Evolutionary conservation across 1,140 invertebrate species (phyloP), one percentile per base, ranked within the genome.

Genomic region (Drosophila takahashii): DNA sequence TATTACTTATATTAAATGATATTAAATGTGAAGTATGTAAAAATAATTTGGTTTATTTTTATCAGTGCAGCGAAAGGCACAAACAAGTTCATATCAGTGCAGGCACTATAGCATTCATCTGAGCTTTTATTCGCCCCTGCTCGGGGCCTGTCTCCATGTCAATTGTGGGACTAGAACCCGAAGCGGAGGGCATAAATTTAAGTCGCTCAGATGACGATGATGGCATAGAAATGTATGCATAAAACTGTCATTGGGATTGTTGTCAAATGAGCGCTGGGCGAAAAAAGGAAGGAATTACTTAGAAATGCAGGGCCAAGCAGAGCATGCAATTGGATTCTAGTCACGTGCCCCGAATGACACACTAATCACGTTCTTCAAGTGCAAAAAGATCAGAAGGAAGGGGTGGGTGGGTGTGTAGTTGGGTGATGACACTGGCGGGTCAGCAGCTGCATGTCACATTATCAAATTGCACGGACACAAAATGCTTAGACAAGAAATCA

Each of bases 311-410:
- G n/a, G 45, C 9, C 27, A n/a, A 45, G 27, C 36, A 70, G 51
- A 57, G 60, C 50, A 53, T 48, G 34, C 47, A 85, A 84, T 83
- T 79, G 56, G 70, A 83, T 84, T 71, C 71, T 42, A 83, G 77
- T 72, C 80, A 84, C 80, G 80, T 84, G 81, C 77, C 58, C 52
- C 47, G 59, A 72, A 73, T 77, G 80, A 85, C 81, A 85, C 65
- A 80, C 77, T 85, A 84, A 84, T 85, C 80, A 73, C 48, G 58
- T 56, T 61, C 34, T 57, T 76, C 54, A 51, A 70, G 57, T 56
- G 37, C 26, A 64, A 76, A 57, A 57, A 39, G 15, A 34, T 47
- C 34, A 37, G 10, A 9, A 4, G n/a, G 5, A 11, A 9, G 36
- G 3, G 16, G 7, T 10, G 41, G 7, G 15, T 9, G 9, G 41